These are phyloP conservation scores for Argynnis bischoffii DNA, from an alignment of 2,888 invertebrate species.

Conservation along the genomic window DNA sequence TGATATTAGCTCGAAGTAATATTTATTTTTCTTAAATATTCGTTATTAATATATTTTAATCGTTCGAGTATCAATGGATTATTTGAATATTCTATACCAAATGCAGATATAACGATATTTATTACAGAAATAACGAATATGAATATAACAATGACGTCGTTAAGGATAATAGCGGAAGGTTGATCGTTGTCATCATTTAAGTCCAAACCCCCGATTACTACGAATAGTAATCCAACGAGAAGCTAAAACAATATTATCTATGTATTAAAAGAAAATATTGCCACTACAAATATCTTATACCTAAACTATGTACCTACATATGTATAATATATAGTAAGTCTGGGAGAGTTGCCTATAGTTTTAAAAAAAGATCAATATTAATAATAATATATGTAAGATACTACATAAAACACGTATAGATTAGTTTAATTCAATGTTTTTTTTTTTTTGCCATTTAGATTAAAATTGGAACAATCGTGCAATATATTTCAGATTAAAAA, in stretches of 20 bases:
- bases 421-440: too few relatives aligned
- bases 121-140: slow-evolving; percentile 91
- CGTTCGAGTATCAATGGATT: slow-evolving; percentile 82
- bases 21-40: slow-evolving; percentile 59
- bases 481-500: too few relatives aligned
- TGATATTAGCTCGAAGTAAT: slow-evolving; percentile 28
- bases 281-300: too few relatives aligned
- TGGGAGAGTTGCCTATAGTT: too few relatives aligned
- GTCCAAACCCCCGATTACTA: slow-evolving; percentile 91
- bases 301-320: too few relatives aligned
- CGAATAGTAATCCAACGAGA: slow-evolving; percentile 90
- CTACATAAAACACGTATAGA: too few relatives aligned
- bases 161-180: slow-evolving; percentile 88
- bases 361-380: too few relatives aligned
- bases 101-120: slow-evolving; percentile 92
- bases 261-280: too few relatives aligned
- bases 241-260: slow-evolving; percentile 84
- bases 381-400: too few relatives aligned
- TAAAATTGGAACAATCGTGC: too few relatives aligned
- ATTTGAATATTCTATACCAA: slow-evolving; percentile 90
- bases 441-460: too few relatives aligned
- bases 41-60: slow-evolving; percentile 63
- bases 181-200: slow-evolving; percentile 89
- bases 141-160: slow-evolving; percentile 90
- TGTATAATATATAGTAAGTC: too few relatives aligned